Conservation (phyloP, 2,888 invertebrate species). For the Tipula unca region DNA sequence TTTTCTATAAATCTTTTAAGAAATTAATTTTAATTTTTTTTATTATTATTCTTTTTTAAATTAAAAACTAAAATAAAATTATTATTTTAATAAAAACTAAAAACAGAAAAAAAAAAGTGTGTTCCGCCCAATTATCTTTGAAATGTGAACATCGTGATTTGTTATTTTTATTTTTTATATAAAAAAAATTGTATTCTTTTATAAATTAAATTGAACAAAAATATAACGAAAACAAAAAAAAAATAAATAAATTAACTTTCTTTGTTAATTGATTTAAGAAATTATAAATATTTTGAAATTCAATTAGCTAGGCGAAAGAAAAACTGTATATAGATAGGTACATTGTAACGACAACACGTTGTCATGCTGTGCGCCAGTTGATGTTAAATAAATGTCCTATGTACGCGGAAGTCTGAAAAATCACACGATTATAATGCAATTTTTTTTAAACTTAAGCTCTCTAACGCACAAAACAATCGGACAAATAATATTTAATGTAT, state of each 20-base stretch:
- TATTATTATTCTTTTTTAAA: not conserved
- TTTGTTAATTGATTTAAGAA: not conserved
- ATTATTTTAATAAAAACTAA: constrained; percentile 14
- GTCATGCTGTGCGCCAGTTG: no score
- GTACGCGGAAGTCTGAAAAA: no score
- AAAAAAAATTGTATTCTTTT: not conserved
- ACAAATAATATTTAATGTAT: no score
- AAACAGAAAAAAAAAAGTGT: not conserved
- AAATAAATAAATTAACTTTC: not conserved
- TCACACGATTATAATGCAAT: no score
- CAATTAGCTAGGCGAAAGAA: not conserved
- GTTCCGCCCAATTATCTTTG: constrained; percentile 14
- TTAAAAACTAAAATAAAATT: constrained; percentile 3
- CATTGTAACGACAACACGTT: no score
- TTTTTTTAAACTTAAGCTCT: no score
- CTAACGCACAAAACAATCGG: no score
- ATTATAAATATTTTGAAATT: not conserved
- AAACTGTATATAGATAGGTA: not conserved
- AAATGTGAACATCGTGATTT: constrained; percentile 8
- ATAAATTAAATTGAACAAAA: not conserved
- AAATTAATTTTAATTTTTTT: no score
- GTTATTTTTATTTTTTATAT: constrained; percentile 2
- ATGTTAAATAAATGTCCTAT: no score
- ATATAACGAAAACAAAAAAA: not conserved
- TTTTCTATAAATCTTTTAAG: constrained; percentile 8